Conservation (phyloP, 2,888 invertebrate species). For the Ophraella communa region DNA sequence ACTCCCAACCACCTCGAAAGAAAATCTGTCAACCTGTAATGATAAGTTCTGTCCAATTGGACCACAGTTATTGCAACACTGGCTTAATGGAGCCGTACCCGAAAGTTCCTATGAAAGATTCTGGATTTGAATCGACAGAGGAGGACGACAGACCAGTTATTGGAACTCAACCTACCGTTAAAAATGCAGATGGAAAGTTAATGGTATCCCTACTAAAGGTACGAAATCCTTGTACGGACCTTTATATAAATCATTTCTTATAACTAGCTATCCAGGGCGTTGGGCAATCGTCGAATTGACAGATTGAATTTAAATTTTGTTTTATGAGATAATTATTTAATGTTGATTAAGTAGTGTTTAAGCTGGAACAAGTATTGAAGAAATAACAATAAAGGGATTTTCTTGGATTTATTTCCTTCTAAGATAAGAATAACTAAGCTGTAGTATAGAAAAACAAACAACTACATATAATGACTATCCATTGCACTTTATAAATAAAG, state of each 20-base stretch:
- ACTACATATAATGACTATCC: no score
- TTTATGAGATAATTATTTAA: no score
- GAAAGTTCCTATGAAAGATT: conserved; percentile 50
- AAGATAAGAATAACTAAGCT: no score
- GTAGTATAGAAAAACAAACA: no score
- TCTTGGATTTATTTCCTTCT: no score
- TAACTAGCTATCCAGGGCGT: no score
- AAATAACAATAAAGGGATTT: no score
- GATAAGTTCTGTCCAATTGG: conserved; percentile 57
- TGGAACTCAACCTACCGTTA: conserved; percentile 52
- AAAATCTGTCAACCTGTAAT: conserved; percentile 6
- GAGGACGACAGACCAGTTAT: conserved; percentile 51
- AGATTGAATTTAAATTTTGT: not conserved
- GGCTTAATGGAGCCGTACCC: conserved; percentile 29
- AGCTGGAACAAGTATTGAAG: no score
- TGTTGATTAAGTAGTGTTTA: no score
- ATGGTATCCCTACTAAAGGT: conserved; percentile 65
- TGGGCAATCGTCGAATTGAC: conserved; percentile 38
- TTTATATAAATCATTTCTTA: no score
- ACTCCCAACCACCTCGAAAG: conserved; percentile 3
- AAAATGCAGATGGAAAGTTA: conserved; percentile 55
- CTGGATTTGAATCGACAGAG: conserved; percentile 53
- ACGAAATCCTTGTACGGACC: no score
- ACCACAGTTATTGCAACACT: conserved; percentile 66
- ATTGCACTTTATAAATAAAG: no score